A percentile compares a stretch with the other conserved stretches of the same genome.
phyloP scores from a whole-genome alignment of 2,888 invertebrate genomes.

The Orchestes rusci region DNA sequence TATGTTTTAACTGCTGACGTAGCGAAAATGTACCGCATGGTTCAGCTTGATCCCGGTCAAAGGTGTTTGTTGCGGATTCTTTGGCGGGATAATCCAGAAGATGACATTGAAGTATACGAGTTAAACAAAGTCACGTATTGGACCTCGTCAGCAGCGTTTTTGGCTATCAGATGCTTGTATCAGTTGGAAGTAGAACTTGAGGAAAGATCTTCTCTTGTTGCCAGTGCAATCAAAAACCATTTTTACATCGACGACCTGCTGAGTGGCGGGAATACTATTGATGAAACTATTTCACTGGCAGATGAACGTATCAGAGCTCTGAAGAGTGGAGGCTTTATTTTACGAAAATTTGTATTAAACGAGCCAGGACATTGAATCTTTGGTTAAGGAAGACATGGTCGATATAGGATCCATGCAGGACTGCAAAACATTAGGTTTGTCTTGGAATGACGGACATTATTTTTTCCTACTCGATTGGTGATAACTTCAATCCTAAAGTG shows the following conservation, averaged over 20 bases:
- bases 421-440: too few species aligned
- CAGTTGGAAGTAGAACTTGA: too few species aligned
- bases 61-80: constrained; percentile 1
- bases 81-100: neutral
- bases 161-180: too few species aligned
- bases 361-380: too few species aligned
- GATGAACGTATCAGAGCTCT: neutral
- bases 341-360: too few species aligned
- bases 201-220: neutral
- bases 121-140: too few species aligned
- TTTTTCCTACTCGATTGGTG: too few species aligned
- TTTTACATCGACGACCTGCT: constrained; percentile 3
- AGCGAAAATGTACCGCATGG: constrained; percentile 4
- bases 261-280: neutral
- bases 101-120: constrained; percentile 1
- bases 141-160: too few species aligned
- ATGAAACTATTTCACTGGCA: neutral
- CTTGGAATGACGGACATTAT: too few species aligned
- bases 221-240: neutral
- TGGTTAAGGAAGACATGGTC: too few species aligned
- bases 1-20: neutral
- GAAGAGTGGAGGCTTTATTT: constrained; percentile 12
- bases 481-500: too few species aligned
- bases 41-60: neutral
- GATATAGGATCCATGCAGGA: too few species aligned